Evolutionary conservation across 1,140 invertebrate genomes (phyloP).

Genomic region (Meloidogyne hapla): DNA sequence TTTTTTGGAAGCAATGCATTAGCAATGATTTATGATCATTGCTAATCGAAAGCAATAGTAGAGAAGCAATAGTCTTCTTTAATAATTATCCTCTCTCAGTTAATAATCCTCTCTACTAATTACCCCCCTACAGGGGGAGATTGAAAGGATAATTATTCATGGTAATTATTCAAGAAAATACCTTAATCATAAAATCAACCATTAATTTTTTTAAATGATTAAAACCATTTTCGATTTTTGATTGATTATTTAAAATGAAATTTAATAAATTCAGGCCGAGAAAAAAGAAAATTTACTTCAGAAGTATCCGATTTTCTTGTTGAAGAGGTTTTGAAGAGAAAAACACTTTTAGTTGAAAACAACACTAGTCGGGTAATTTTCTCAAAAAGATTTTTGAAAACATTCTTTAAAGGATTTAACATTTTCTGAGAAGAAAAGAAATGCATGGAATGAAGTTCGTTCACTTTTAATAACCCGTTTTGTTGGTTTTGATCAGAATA

Average conservation of each 20-base stretch:
- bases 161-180: too few species aligned
- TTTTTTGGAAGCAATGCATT: too few species aligned
- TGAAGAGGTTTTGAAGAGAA: conserved; percentile 34
- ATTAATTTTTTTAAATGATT: too few species aligned
- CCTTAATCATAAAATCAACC: too few species aligned
- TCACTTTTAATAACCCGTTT: conserved; percentile 26
- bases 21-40: too few species aligned
- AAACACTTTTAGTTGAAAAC: conserved; percentile 38
- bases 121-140: too few species aligned
- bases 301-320: conserved; percentile 40
- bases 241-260: not conserved
- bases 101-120: too few species aligned
- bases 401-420: conserved; percentile 28
- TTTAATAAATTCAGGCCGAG: conserved; percentile 28
- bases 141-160: too few species aligned
- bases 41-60: too few species aligned
- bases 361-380: conserved; percentile 35
- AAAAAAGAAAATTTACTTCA: conserved; percentile 39
- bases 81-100: too few species aligned
- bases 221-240: too few species aligned
- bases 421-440: conserved; percentile 41
- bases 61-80: too few species aligned
- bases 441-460: conserved; percentile 45
- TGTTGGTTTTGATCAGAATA: conserved; percentile 38
- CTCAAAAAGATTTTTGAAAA: not conserved